These are phyloP conservation scores for Pogonomyrmex californicus DNA, from an alignment of 1,140 invertebrate genomes.

Conservation along the genomic window DNA sequence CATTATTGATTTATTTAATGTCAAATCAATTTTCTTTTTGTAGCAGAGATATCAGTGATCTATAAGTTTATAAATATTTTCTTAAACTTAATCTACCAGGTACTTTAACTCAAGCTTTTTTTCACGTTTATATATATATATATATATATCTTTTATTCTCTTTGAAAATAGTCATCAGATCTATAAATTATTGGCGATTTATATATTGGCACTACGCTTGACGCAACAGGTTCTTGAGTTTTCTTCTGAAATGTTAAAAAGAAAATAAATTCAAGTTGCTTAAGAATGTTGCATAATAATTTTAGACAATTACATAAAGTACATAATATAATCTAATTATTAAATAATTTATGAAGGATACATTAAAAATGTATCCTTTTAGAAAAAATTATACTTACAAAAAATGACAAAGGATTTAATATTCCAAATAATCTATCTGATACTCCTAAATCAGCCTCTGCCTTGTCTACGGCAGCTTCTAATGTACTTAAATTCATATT, in stretches of 20 bases:
- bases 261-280: not conserved
- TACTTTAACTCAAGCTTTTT: not conserved
- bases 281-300: not conserved
- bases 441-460: slow-evolving; percentile 79
- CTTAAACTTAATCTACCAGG: not conserved
- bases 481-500: slow-evolving; percentile 76
- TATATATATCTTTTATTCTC: slow-evolving; percentile 57
- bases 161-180: slow-evolving; percentile 75
- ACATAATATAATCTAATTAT: slow-evolving; percentile 27
- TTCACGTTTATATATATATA: not conserved
- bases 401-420: slow-evolving; percentile 78
- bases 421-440: slow-evolving; percentile 79
- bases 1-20: slow-evolving; percentile 9
- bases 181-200: slow-evolving; percentile 75
- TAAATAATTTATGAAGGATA: slow-evolving; percentile 1
- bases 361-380: not conserved
- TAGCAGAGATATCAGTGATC: not conserved
- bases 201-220: slow-evolving; percentile 50
- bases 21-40: not conserved
- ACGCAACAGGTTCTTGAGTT: slow-evolving; percentile 65
- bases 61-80: slow-evolving; percentile 13
- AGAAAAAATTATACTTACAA: slow-evolving; percentile 63
- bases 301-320: not conserved
- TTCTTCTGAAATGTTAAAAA: slow-evolving; percentile 74
- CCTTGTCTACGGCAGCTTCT: slow-evolving; percentile 78